A percentile compares a stretch with the other conserved stretches of the same genome.
Evolutionary conservation across 2,888 invertebrate genomes (phyloP).

Genomic region (Drosophila tripunctata): DNA sequence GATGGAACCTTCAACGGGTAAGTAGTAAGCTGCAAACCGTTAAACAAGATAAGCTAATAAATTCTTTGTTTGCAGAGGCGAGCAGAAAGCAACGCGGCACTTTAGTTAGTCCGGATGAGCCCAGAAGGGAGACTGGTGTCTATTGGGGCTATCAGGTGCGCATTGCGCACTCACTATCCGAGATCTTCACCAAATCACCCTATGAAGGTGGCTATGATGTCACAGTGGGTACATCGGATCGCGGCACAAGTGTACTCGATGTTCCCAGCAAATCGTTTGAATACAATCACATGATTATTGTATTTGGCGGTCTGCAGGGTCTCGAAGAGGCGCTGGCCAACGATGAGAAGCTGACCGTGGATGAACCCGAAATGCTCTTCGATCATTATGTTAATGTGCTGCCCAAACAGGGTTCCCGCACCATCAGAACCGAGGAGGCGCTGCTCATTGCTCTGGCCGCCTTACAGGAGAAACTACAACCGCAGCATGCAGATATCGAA

Average conservation of each 20-base stretch:
- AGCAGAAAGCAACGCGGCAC: conserved; percentile 88
- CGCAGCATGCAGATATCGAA: conserved; percentile 85
- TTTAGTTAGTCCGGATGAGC: conserved; percentile 92
- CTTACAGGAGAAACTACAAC: conserved; percentile 88
- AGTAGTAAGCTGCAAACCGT: conserved; percentile 33
- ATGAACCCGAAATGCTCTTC: conserved; percentile 93
- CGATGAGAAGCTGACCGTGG: conserved; percentile 90
- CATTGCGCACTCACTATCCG: conserved; percentile 91
- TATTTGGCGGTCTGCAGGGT: conserved; percentile 98
- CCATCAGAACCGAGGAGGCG: conserved; percentile 97
- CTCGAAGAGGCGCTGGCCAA: conserved; percentile 94
- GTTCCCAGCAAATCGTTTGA: conserved; percentile 85
- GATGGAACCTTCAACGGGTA: conserved; percentile 87
- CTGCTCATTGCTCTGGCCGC: conserved; percentile 91
- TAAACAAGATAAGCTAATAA: background rate
- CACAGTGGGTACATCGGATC: conserved; percentile 97
- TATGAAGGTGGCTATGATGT: conserved; percentile 94
- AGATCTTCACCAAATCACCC: conserved; percentile 93
- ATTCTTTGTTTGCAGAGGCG: conserved; percentile 46
- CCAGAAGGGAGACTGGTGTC: conserved; percentile 91
- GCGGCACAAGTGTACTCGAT: conserved; percentile 89
- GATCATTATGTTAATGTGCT: conserved; percentile 96
- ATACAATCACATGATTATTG: conserved; percentile 92
- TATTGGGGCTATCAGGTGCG: conserved; percentile 99
- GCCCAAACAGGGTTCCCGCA: conserved; percentile 96